Percentiles rank a stretch among this genome's conserved stretches.
Conservation (phyloP, 1,140 invertebrate genomes). For the Drosophila murphyi region DNA sequence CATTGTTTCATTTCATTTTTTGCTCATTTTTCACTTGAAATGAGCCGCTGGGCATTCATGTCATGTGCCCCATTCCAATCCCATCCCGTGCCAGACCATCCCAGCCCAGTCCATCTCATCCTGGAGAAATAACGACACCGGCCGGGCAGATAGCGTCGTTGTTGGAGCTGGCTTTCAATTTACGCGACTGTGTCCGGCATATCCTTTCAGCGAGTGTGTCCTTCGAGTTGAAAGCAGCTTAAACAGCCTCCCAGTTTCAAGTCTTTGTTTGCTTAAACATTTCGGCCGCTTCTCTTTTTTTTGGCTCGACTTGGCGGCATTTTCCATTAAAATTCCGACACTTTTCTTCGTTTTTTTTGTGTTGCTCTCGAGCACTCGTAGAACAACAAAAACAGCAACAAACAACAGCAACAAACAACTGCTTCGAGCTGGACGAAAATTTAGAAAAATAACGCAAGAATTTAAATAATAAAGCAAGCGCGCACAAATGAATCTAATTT, state of each 20-base stretch:
- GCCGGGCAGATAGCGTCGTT: slow-evolving; percentile 38
- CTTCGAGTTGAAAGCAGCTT: slow-evolving; percentile 76
- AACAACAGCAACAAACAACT: slow-evolving; percentile 17
- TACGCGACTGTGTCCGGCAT: slow-evolving; percentile 68
- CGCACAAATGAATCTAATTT: slow-evolving; percentile 84
- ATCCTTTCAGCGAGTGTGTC: slow-evolving; percentile 75
- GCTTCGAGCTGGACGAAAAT: slow-evolving; percentile 56
- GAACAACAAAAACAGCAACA: slow-evolving; percentile 30
- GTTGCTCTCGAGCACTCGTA: slow-evolving; percentile 8
- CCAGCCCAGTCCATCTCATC: too few species aligned
- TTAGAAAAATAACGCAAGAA: slow-evolving; percentile 80
- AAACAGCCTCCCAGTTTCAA: slow-evolving; percentile 67
- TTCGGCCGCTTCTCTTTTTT: slow-evolving; percentile 7
- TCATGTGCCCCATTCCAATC: slow-evolving; percentile 54
- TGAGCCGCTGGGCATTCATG: slow-evolving; percentile 77
- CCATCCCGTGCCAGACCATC: neutral
- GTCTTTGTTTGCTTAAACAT: slow-evolving; percentile 77
- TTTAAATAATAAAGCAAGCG: slow-evolving; percentile 83
- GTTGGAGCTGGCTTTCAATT: slow-evolving; percentile 67
- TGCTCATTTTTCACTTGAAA: slow-evolving; percentile 83
- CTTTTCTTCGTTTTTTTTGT: slow-evolving; percentile 40
- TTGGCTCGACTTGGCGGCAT: slow-evolving; percentile 64
- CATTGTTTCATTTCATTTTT: slow-evolving; percentile 82
- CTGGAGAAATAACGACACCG: slow-evolving; percentile 33
- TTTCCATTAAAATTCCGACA: slow-evolving; percentile 84